Conservation (phyloP, 1,140 invertebrate genomes). For the Nixonia krombeini region DNA sequence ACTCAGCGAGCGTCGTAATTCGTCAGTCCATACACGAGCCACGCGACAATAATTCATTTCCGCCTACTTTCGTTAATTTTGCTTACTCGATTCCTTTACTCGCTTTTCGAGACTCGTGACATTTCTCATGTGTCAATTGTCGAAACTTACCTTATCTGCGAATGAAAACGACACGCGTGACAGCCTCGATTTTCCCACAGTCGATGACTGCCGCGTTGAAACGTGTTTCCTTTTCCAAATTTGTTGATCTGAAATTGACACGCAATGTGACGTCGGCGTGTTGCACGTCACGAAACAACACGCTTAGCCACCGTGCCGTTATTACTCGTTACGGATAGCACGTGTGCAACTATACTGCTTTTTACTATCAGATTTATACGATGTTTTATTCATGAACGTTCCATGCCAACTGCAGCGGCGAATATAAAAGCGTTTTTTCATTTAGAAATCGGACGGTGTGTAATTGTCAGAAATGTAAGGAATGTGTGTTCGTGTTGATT, state of each 20-base stretch:
- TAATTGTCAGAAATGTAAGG: too few species aligned
- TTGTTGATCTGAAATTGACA: neutral
- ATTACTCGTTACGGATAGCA: neutral
- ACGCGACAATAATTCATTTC: too few species aligned
- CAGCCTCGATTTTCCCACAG: conserved; percentile 1
- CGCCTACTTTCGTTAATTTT: too few species aligned
- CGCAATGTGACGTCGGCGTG: neutral
- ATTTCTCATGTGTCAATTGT: conserved; percentile 10
- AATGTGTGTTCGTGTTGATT: too few species aligned
- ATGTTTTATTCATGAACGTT: neutral
- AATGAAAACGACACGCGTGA: conserved; percentile 20
- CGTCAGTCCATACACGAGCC: too few species aligned
- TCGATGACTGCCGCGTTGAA: neutral
- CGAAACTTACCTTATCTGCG: too few species aligned
- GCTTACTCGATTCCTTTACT: too few species aligned
- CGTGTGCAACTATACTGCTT: neutral
- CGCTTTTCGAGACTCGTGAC: too few species aligned
- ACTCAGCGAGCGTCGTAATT: too few species aligned
- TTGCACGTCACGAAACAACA: neutral
- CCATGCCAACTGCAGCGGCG: too few species aligned
- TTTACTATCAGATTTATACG: neutral
- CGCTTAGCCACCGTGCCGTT: neutral
- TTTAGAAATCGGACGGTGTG: too few species aligned
- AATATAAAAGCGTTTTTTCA: too few species aligned
- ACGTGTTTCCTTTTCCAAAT: neutral